phyloP scores from a whole-genome alignment of 2,888 invertebrate genomes.

The Apodemia zela region DNA sequence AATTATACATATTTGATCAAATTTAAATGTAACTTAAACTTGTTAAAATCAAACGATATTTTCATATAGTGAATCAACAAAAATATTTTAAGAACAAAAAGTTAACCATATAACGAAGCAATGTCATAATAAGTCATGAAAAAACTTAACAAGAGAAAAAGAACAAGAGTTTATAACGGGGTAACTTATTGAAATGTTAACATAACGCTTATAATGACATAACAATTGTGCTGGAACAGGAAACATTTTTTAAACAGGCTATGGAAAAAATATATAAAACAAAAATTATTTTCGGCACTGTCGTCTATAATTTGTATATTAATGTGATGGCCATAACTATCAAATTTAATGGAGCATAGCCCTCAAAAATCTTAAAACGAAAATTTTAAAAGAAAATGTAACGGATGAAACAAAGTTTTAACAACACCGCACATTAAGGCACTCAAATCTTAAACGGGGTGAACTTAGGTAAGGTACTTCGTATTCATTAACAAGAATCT shows the following conservation, averaged over 20 bases:
- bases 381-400: constrained; percentile 43
- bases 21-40: too few relatives aligned
- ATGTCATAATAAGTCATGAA: background rate
- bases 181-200: background rate
- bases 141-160: constrained; percentile 1
- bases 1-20: too few relatives aligned
- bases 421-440: constrained; percentile 77
- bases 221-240: background rate
- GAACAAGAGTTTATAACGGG: background rate
- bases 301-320: background rate
- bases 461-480: constrained; percentile 34
- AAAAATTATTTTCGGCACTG: too few relatives aligned
- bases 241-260: background rate
- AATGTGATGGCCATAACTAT: background rate
- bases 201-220: too few relatives aligned
- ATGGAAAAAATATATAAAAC: background rate
- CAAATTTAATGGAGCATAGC: constrained; percentile 19
- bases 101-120: background rate
- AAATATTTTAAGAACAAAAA: too few relatives aligned
- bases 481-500: background rate
- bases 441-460: constrained; percentile 19
- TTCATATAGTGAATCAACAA: too few relatives aligned
- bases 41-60: too few relatives aligned
- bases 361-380: constrained; percentile 33
- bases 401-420: constrained; percentile 44